A percentile compares a stretch with the other conserved stretches of the same genome.
Evolutionary conservation across 1,140 invertebrate genomes (phyloP).

Genomic region (Archivesica marissinica): DNA sequence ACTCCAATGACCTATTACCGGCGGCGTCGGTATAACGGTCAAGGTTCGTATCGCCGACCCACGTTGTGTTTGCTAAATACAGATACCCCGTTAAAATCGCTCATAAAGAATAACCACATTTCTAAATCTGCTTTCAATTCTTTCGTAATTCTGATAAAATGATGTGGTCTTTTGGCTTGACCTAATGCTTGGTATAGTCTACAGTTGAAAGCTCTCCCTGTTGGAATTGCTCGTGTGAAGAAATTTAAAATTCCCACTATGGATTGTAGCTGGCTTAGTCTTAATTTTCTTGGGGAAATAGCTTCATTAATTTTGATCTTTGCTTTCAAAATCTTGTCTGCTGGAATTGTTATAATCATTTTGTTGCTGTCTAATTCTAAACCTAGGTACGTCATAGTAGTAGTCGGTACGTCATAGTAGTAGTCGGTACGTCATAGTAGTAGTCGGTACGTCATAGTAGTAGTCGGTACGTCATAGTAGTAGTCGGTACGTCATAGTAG

Average conservation of each 20-base stretch:
- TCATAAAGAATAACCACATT: slow-evolving; percentile 43
- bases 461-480: too few relatives aligned
- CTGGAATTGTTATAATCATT: too few relatives aligned
- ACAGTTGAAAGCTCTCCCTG: slow-evolving; percentile 39
- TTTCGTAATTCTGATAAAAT: slow-evolving; percentile 31
- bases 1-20: not conserved
- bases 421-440: too few relatives aligned
- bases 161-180: slow-evolving; percentile 23
- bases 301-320: not conserved
- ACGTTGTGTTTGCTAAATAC: slow-evolving; percentile 14
- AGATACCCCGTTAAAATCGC: slow-evolving; percentile 31
- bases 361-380: too few relatives aligned
- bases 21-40: slow-evolving; percentile 45
- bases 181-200: slow-evolving; percentile 36
- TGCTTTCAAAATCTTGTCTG: not conserved
- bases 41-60: slow-evolving; percentile 10
- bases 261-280: slow-evolving; percentile 38
- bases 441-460: too few relatives aligned
- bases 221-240: slow-evolving; percentile 12
- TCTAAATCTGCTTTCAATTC: slow-evolving; percentile 31
- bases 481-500: too few relatives aligned
- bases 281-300: not conserved
- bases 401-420: too few relatives aligned
- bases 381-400: too few relatives aligned
- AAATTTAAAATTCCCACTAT: slow-evolving; percentile 50